Base-by-base conservation (phyloP, 2,113 vertebrate genomes). In the Pleuronectes platessa region DNA sequence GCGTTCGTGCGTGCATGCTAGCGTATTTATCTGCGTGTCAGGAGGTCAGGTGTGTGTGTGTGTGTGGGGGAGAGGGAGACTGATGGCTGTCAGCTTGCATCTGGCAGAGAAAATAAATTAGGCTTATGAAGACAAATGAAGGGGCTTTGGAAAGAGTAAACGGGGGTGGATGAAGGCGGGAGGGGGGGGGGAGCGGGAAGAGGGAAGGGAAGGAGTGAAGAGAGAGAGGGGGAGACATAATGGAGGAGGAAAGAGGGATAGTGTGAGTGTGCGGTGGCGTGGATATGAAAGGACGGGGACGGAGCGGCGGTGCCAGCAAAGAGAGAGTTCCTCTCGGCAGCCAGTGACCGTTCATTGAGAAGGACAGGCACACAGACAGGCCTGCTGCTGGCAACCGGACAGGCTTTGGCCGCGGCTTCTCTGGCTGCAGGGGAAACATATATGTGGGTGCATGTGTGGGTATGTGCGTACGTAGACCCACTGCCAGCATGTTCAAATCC, bases 71-170 rank as follows among this genome's bases (percentile, higher is more conserved):
- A 9, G 91, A 92, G 93, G 86, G 92, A 96, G 97, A 99, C 94
- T 98, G 98, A 99, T 97, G 97, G 94, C 97, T 98, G 97, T 98
- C 98, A 98, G 95, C 96, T 95, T 93, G 96, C 96, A 98, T 97
- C 96, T 98, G 96, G 96, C 96, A 95, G 94, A 93, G 94, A 94
- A 97, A 98, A 98, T 98, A 98, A 98, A 98, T 99, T 96, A 97
- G 95, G 95, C 96, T 96, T 94, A 98, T 97, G 96, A 94, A 98
- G 97, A 98, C 96, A 97, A 97, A 98, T 97, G 96, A 96, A 97
- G 86, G 92, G 94, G 93, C 93, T 40, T 54, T 64, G 82, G 79
- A 86, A 80, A 85, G 83, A 88, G 84, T 79, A 82, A 80, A 86
- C 67, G 71, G 67, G 84, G 85, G 85, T 56, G 78, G 77, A 74